phyloP scores from a whole-genome alignment of 2,888 invertebrate species.

The Agrotis ipsilon region DNA sequence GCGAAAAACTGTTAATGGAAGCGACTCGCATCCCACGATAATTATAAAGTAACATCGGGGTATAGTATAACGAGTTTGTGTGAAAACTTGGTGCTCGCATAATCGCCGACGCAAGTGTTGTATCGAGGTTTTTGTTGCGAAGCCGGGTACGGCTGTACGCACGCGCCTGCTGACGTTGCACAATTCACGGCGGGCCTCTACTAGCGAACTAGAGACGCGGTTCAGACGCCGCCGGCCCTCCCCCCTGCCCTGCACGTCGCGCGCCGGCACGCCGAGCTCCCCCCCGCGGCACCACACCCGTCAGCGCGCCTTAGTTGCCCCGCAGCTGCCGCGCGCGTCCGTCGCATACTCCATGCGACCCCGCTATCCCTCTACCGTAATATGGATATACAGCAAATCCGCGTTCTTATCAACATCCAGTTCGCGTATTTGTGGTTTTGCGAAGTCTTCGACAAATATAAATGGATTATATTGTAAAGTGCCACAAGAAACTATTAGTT shows the following conservation, averaged over 20 bases:
- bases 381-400: slow-evolving; percentile 90
- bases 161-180: slow-evolving; percentile 88
- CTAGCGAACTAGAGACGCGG: slow-evolving; percentile 79
- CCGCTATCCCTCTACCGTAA: slow-evolving; percentile 83
- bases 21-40: slow-evolving; percentile 66
- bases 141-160: slow-evolving; percentile 75
- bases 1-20: slow-evolving; percentile 64
- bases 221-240: slow-evolving; percentile 77
- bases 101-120: slow-evolving; percentile 68
- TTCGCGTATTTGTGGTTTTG: slow-evolving; percentile 90
- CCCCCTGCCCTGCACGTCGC: slow-evolving; percentile 58
- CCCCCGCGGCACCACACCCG: slow-evolving; percentile 68
- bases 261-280: slow-evolving; percentile 60
- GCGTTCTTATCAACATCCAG: slow-evolving; percentile 88
- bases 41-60: slow-evolving; percentile 63
- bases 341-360: slow-evolving; percentile 89
- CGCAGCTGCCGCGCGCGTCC: slow-evolving; percentile 89
- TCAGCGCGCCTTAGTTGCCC: slow-evolving; percentile 82
- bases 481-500: slow-evolving; percentile 79
- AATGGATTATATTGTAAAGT: slow-evolving; percentile 91
- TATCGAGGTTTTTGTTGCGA: slow-evolving; percentile 73
- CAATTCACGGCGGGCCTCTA: slow-evolving; percentile 81
- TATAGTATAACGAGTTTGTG: slow-evolving; percentile 62
- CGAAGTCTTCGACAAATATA: slow-evolving; percentile 88
- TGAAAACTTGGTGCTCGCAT: slow-evolving; percentile 65